These are phyloP conservation scores for Nephotettix cincticeps DNA, from an alignment of 1,140 invertebrate species.

Conservation along the genomic window DNA sequence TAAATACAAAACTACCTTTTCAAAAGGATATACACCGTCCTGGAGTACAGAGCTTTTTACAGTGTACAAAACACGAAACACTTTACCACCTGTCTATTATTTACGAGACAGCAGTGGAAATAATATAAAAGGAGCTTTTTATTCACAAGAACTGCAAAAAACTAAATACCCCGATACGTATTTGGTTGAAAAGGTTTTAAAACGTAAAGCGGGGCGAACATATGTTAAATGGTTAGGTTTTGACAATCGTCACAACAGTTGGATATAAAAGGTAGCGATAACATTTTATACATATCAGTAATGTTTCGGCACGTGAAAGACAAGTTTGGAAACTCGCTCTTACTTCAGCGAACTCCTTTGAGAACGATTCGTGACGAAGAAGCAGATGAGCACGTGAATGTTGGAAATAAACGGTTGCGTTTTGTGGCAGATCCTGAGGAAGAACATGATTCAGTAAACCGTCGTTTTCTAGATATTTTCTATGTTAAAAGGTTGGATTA, in stretches of 20 bases:
- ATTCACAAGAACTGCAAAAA: neutral
- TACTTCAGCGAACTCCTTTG: too few species aligned
- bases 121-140: neutral
- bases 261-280: too few species aligned
- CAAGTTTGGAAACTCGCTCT: too few species aligned
- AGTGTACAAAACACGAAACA: neutral
- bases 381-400: too few species aligned
- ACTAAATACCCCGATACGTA: neutral
- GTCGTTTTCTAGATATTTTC: too few species aligned
- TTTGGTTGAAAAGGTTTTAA: neutral
- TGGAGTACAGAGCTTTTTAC: neutral
- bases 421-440: too few species aligned
- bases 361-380: too few species aligned
- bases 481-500: too few species aligned
- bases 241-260: neutral
- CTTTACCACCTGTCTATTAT: neutral
- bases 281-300: too few species aligned
- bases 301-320: too few species aligned
- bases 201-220: neutral
- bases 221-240: neutral
- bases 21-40: neutral
- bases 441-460: too few species aligned
- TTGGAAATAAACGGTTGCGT: too few species aligned
- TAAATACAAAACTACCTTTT: neutral
- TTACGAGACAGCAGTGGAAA: neutral